Conservation (phyloP, 2,113 vertebrate genomes). For the Seriola aureovittata region DNA sequence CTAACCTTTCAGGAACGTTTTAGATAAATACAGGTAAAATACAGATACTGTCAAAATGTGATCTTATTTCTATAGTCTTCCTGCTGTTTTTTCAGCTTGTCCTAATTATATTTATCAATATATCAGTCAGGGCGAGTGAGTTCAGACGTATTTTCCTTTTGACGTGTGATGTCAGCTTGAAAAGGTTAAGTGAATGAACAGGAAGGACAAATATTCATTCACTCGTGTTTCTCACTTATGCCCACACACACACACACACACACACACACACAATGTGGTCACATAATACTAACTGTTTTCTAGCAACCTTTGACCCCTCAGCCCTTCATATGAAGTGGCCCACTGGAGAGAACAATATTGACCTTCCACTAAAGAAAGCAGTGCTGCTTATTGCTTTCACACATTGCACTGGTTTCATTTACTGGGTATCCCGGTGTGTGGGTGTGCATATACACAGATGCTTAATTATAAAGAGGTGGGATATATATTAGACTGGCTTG, state of each 20-base stretch:
- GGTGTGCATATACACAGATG: not conserved
- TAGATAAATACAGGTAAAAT: not conserved
- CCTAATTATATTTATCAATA: constrained; percentile 41
- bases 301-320: constrained; percentile 56
- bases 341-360: constrained; percentile 74
- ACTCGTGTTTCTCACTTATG: constrained; percentile 7
- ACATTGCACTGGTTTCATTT: constrained; percentile 42
- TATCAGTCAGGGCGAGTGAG: constrained; percentile 27
- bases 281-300: constrained; percentile 38
- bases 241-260: not conserved
- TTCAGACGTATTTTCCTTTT: constrained; percentile 52
- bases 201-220: constrained; percentile 39
- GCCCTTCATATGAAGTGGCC: constrained; percentile 46
- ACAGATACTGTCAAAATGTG: not conserved
- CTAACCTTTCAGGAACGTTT: not conserved
- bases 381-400: constrained; percentile 65
- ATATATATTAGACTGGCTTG: not conserved
- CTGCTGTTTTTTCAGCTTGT: constrained; percentile 9
- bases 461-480: not conserved
- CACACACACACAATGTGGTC: constrained; percentile 15
- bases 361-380: constrained; percentile 73
- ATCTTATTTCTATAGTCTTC: not conserved
- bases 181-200: constrained; percentile 65
- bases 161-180: constrained; percentile 40
- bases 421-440: not conserved